Evolutionary conservation across 1,140 invertebrate species (phyloP), one percentile per base, ranked within the genome.

Genomic region (Heterodera schachtii): DNA sequence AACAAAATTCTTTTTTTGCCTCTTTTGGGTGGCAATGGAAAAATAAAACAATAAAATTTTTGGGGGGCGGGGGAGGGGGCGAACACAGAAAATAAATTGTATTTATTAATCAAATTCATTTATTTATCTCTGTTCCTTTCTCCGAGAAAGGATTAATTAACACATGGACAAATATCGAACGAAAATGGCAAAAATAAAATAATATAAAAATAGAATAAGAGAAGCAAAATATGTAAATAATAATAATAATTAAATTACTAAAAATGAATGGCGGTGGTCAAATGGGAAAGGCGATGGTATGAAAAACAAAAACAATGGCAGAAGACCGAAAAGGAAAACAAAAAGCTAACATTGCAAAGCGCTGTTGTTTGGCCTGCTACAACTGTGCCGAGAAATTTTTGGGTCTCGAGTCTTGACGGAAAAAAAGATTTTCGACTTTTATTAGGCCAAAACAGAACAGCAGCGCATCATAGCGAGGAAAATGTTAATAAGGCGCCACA

Each of bases 31-130:
- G 52, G 52, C n/a, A 8, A 49, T n/a, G 21, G 21, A 7, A 74
- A 74, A 49, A 49, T 74, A 74, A 74, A 44, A 74, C 31, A 46
- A 74, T 52, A 74, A 74, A 74, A 46, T 8, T 16, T 2, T 73
- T 13, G 16, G 47, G 21, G 31, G 31, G 1, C 0, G 31, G 31
- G 31, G 31, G 31, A 31, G 31, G 31, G 31, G 31, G 31, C 31
- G 31, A 31, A 31, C 31, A 31, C 31, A 74, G 46, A 74, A 8
- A 74, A 74, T 74, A 11, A 74, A 74, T 44, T 7, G 47, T 41
- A 46, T 43, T 21, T 73, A 5, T n/a, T 73, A 52, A 75, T 43
- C 46, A 41, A 60, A 21, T 74, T 74, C n/a, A 47, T 11, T 4
- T 16, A 16, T 46, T 11, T 52, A 6, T 52, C 49, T 52, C 6